A percentile compares a stretch with the other conserved stretches of the same genome.
Evolutionary conservation across 35 echinoderm and acorn worm genomes (phyloP).

Genomic region (Heliocidaris tuberculata): DNA sequence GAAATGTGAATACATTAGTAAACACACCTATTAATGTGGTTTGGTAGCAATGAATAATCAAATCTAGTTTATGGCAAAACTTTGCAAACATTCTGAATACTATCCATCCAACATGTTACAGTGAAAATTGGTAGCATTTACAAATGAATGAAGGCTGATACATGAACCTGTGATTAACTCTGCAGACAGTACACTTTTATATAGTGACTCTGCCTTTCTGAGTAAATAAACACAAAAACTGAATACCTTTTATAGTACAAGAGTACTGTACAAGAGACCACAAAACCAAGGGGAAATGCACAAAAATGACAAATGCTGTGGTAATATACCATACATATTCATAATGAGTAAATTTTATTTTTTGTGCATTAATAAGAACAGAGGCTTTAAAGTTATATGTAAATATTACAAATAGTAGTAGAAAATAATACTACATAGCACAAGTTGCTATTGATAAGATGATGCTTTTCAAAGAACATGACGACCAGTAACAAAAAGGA

Average conservation of each 20-base stretch:
- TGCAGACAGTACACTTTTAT: neutral
- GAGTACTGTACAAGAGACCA: neutral
- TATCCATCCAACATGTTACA: no score
- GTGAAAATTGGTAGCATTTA: no score
- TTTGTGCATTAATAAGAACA: neutral
- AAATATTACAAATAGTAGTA: neutral
- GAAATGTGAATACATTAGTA: no score
- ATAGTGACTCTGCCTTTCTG: neutral
- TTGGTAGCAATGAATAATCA: no score
- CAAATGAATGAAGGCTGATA: neutral
- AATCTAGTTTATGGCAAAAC: no score
- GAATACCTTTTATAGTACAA: neutral
- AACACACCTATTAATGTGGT: no score
- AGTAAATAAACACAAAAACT: neutral
- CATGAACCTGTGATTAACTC: neutral
- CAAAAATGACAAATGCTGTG: neutral
- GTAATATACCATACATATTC: slow-evolving; percentile 7
- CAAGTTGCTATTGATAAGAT: neutral
- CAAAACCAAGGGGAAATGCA: neutral
- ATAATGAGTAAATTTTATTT: neutral
- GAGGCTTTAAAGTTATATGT: neutral
- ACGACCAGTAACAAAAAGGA: no score
- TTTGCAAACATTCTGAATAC: no score
- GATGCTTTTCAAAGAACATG: neutral
- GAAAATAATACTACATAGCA: neutral